Conservation (phyloP, 2,113 vertebrate species). For the Mus musculus region DNA sequence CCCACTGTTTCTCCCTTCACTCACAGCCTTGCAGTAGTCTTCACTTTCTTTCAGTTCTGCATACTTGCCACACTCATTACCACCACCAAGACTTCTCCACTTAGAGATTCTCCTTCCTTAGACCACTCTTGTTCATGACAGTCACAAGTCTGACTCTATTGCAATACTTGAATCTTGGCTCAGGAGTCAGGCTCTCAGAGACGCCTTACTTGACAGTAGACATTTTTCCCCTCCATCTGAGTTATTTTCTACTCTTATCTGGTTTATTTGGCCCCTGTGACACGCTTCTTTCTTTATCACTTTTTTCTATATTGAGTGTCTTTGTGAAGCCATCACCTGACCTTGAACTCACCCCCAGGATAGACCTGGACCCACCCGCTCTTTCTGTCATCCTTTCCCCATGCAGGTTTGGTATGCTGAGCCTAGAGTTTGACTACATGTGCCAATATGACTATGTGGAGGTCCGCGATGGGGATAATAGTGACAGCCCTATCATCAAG, state of each 20-base stretch:
- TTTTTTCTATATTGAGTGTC: background rate
- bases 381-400: background rate
- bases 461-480: slow-evolving; percentile 94
- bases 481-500: slow-evolving; percentile 92
- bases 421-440: slow-evolving; percentile 96
- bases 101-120: background rate
- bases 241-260: background rate
- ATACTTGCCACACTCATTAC: background rate
- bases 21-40: background rate
- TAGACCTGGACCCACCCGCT: background rate
- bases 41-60: background rate
- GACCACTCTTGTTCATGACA: background rate
- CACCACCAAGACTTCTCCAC: background rate
- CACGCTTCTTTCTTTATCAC: background rate
- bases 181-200: background rate
- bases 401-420: slow-evolving; percentile 96
- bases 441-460: slow-evolving; percentile 98
- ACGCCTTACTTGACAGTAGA: background rate
- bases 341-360: background rate
- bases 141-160: background rate
- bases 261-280: background rate
- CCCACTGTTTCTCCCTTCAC: background rate
- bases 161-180: background rate
- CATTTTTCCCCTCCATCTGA: too few relatives aligned
- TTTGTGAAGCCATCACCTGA: background rate